phyloP scores from a whole-genome alignment of 1,140 invertebrate species.

The Sweltsa coloradensis region DNA sequence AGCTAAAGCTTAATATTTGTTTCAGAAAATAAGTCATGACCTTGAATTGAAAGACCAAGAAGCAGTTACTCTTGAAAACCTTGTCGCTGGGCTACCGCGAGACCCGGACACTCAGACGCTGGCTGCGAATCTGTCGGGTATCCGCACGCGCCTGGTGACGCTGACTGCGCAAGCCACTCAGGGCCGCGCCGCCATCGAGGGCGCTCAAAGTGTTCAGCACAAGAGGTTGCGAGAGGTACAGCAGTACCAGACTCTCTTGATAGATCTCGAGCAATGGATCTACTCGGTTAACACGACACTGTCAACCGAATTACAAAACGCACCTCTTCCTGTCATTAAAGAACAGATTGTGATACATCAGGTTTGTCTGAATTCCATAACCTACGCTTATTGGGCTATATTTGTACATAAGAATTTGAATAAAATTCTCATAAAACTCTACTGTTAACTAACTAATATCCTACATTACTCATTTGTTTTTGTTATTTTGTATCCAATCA shows the following conservation, averaged over 20 bases:
- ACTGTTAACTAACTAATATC: too few species aligned
- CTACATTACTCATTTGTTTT: too few species aligned
- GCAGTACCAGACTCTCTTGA: slow-evolving; percentile 43
- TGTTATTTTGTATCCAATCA: too few species aligned
- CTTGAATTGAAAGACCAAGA: slow-evolving; percentile 42
- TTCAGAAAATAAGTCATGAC: slow-evolving; percentile 43
- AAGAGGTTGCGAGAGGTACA: slow-evolving; percentile 41
- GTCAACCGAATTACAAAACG: too few species aligned
- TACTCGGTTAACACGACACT: too few species aligned
- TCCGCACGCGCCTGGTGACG: slow-evolving; percentile 37
- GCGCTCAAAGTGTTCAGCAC: slow-evolving; percentile 36
- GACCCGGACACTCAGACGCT: slow-evolving; percentile 39
- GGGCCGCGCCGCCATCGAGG: slow-evolving; percentile 41
- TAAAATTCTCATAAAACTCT: too few species aligned
- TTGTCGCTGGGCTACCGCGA: slow-evolving; percentile 33
- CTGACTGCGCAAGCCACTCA: slow-evolving; percentile 46
- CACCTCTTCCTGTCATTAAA: slow-evolving; percentile 16
- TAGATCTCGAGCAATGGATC: slow-evolving; percentile 49
- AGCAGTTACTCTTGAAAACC: slow-evolving; percentile 36
- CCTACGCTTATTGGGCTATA: too few species aligned
- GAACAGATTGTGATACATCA: slow-evolving; percentile 19
- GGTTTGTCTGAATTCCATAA: too few species aligned
- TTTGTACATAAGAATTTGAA: too few species aligned
- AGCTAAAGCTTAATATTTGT: slow-evolving; percentile 21
- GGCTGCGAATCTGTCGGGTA: slow-evolving; percentile 31